Evolutionary conservation across 2,888 invertebrate species (phyloP).

Genomic region (Graphium colonna): DNA sequence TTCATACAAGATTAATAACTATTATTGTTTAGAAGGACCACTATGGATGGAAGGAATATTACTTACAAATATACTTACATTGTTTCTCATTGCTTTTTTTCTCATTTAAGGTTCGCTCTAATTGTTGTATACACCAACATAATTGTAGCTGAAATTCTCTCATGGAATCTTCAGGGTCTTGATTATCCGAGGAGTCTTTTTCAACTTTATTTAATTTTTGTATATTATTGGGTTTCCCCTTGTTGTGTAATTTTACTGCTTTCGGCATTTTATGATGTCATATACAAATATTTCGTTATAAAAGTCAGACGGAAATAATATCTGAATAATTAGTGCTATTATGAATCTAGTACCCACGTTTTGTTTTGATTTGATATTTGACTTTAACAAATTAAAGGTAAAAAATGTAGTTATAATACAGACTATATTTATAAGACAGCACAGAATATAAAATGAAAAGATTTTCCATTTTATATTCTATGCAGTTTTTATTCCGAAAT

Average conservation of each 20-base stretch:
- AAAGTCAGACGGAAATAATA: neutral
- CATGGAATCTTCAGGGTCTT: conserved; percentile 72
- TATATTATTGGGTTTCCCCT: conserved; percentile 59
- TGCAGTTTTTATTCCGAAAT: too few relatives aligned
- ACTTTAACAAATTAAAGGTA: too few relatives aligned
- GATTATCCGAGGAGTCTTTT: conserved; percentile 43
- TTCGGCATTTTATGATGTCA: conserved; percentile 54
- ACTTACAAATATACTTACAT: conserved; percentile 73
- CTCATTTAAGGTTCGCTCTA: conserved; percentile 79
- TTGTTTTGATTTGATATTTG: conserved; percentile 41
- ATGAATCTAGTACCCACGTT: conserved; percentile 37
- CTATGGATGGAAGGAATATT: too few relatives aligned
- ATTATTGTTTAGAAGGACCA: too few relatives aligned
- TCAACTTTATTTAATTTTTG: conserved; percentile 61
- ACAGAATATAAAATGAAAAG: too few relatives aligned
- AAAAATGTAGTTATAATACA: too few relatives aligned
- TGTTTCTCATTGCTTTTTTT: conserved; percentile 82
- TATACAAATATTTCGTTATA: neutral
- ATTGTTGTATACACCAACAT: conserved; percentile 89
- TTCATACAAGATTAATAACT: too few relatives aligned
- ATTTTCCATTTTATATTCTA: too few relatives aligned
- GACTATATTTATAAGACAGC: too few relatives aligned
- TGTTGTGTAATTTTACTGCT: conserved; percentile 65
- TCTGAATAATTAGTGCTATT: neutral
- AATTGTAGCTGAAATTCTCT: conserved; percentile 88